A percentile compares a stretch with the other conserved stretches of the same genome.
Conservation (phyloP, 2,113 vertebrate genomes). For the Stegastes partitus region DNA sequence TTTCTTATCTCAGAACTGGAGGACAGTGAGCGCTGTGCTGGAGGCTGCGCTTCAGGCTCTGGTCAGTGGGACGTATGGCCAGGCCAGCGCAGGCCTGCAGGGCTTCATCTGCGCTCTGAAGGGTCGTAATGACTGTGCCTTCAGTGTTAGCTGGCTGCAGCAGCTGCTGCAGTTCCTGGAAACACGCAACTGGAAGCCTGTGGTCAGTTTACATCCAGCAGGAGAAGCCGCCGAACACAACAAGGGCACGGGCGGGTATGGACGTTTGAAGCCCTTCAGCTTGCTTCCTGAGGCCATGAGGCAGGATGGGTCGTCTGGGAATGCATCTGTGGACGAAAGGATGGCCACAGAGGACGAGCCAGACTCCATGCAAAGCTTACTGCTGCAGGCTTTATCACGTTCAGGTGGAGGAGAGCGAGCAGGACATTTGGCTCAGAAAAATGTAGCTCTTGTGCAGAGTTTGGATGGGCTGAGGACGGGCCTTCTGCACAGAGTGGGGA, state of each 20-base stretch:
- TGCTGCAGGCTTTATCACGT: slow-evolving; percentile 86
- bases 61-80: slow-evolving; percentile 86
- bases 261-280: slow-evolving; percentile 83
- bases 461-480: slow-evolving; percentile 84
- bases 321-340: slow-evolving; percentile 57
- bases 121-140: slow-evolving; percentile 86
- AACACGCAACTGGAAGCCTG: slow-evolving; percentile 88
- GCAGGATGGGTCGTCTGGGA: slow-evolving; percentile 62
- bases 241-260: slow-evolving; percentile 56
- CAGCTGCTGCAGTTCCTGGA: slow-evolving; percentile 86
- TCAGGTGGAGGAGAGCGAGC: slow-evolving; percentile 76
- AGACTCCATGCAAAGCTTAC: slow-evolving; percentile 77
- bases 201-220: slow-evolving; percentile 86
- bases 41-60: slow-evolving; percentile 87
- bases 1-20: slow-evolving; percentile 90
- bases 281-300: slow-evolving; percentile 76
- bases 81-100: slow-evolving; percentile 84
- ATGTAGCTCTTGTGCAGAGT: slow-evolving; percentile 85
- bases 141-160: slow-evolving; percentile 87
- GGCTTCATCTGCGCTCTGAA: slow-evolving; percentile 87
- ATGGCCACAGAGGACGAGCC: slow-evolving; percentile 50
- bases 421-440: slow-evolving; percentile 69
- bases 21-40: slow-evolving; percentile 86
- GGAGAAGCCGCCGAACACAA: slow-evolving; percentile 64
- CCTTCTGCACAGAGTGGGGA: slow-evolving; percentile 88